These are phyloP conservation scores for Zaprionus bogoriensis DNA, from an alignment of 2,888 invertebrate species.

Conservation along the genomic window DNA sequence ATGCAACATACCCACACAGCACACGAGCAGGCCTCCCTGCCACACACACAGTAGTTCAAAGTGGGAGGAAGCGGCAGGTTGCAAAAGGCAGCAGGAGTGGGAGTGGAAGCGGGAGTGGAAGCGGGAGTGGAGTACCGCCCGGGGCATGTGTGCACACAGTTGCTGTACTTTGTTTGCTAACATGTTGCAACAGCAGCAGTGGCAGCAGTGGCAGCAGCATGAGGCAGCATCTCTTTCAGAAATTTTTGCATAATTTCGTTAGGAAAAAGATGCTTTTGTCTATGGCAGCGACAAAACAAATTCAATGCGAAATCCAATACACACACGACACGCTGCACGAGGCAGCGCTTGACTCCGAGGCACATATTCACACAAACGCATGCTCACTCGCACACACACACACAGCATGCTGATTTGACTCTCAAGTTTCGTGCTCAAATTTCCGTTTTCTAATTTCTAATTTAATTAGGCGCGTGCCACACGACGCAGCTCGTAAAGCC, in stretches of 20 bases:
- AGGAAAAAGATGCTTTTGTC: constrained; percentile 56
- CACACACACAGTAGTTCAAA: background rate
- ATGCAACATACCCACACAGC: constrained; percentile 8
- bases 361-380: background rate
- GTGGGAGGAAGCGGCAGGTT: too few species aligned
- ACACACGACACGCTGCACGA: constrained; percentile 18
- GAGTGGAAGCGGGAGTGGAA: too few species aligned
- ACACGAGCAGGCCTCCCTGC: too few species aligned
- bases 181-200: background rate
- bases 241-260: constrained; percentile 62
- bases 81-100: too few species aligned
- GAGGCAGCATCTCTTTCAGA: constrained; percentile 21
- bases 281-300: constrained; percentile 20
- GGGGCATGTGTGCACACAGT: constrained; percentile 50
- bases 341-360: constrained; percentile 7
- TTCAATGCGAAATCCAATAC: constrained; percentile 53
- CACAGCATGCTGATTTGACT: constrained; percentile 3
- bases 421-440: constrained; percentile 47
- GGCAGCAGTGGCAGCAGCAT: constrained; percentile 2
- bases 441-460: constrained; percentile 70
- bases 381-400: background rate
- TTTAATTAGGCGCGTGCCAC: constrained; percentile 69
- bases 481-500: constrained; percentile 35
- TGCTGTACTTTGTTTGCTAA: constrained; percentile 54
- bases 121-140: too few species aligned